Base-by-base conservation (phyloP, 2,113 vertebrate genomes). In the Scytalopus superciliaris region DNA sequence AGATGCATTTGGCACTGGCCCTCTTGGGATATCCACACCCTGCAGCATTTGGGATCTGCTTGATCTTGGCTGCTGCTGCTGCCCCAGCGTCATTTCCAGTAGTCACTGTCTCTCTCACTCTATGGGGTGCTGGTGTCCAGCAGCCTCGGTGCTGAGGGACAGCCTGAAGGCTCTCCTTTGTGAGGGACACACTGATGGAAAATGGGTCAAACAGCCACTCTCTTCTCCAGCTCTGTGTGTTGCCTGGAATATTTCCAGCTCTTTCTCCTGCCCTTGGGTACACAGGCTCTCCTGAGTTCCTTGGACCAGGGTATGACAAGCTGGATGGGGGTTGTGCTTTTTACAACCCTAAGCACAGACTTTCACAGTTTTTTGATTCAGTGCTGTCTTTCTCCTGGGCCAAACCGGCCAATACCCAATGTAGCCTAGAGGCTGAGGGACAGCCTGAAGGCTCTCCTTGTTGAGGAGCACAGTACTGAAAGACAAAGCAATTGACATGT, bases 131-230 rank as follows among this genome's bases (percentile, higher is more conserved):
- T 2, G 9, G 19, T 67, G 59, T 7, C 23, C 1, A 2, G 10
- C n/a, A 76, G 53, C n/a, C 37, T 31, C 31, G 18, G 35, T 24
- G 39, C 6, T 40, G 81, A 57, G 22, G 16, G 3, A 3, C 33
- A 67, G 7, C 25, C 28, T 0, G 0, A 53, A 56, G 30, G 30
- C 27, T 74, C 17, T 93, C 44, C 40, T 56, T 23, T 14, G 4
- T 35, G 59, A 57, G 40, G 15, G 27, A 5, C 3, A 10, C 21
- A 6, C 22, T 52, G 35, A 16, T 57, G n/a, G 49, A 9, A 68
- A 37, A 27, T 7, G 6, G 13, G 18, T 6, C 2, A 14, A 9
- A 27, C 1, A 2, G 3, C 11, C 4, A 25, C 3, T 12, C 7
- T 63, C 27, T 79, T 62, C 28, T 40, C 27, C 18, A 55, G 22